These are phyloP conservation scores for Halichondria panicea DNA, from an alignment of 37 sponge, comb jelly and placozoan species.

Conservation along the genomic window DNA sequence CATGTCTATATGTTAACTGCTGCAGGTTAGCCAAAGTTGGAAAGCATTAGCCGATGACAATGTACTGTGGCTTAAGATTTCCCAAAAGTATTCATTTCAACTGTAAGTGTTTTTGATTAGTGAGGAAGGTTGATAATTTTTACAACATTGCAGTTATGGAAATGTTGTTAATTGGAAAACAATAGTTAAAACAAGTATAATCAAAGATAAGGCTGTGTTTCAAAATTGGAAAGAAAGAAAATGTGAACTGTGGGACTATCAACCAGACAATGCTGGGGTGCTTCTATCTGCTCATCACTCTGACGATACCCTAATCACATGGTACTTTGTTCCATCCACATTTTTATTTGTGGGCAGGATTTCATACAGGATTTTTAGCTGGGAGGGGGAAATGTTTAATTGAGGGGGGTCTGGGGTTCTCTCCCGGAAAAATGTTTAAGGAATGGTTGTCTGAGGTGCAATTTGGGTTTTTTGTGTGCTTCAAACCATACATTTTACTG, in stretches of 20 bases:
- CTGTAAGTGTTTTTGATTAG: neutral
- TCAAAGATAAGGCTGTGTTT: constrained; percentile 26
- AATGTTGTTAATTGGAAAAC: constrained; percentile 45
- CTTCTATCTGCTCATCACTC: constrained; percentile 26
- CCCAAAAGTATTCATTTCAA: constrained; percentile 30
- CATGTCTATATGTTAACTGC: neutral
- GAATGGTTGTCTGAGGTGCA: too few species aligned
- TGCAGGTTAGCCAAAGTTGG: constrained; percentile 76
- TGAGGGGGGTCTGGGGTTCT: too few species aligned
- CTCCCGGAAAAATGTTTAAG: too few species aligned
- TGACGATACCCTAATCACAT: constrained; percentile 14
- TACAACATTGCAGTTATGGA: neutral
- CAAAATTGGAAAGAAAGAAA: constrained; percentile 81
- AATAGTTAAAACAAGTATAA: constrained; percentile 24
- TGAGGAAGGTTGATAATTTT: neutral
- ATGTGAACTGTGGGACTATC: constrained; percentile 57
- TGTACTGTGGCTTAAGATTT: constrained; percentile 56
- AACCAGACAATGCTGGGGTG: constrained; percentile 42
- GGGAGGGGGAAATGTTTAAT: too few species aligned
- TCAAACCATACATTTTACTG: too few species aligned
- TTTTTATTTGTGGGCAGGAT: too few species aligned
- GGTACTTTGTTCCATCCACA: constrained; percentile 22
- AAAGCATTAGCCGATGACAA: constrained; percentile 72
- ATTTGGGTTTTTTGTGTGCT: too few species aligned
- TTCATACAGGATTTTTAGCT: too few species aligned